Percentiles rank a stretch among this genome's conserved stretches.
Evolutionary conservation across 2,113 vertebrate species (phyloP).

Genomic region (Oxyura jamaicensis): DNA sequence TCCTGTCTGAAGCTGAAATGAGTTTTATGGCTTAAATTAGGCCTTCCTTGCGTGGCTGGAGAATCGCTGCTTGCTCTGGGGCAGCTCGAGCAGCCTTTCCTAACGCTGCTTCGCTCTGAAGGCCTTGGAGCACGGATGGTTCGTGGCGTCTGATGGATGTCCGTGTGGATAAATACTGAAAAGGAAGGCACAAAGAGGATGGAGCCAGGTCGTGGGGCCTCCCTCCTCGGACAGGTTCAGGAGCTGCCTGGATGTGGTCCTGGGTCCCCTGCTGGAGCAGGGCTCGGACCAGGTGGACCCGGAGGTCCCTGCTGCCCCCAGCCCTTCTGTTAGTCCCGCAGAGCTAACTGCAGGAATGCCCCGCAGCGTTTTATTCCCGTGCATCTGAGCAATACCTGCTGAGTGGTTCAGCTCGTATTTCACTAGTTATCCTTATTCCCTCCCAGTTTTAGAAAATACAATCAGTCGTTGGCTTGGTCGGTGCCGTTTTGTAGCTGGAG

Average conservation of each 20-base stretch:
- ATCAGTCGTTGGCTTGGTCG: neutral
- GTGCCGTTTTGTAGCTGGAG: neutral
- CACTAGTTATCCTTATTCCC: neutral
- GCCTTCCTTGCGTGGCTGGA: neutral
- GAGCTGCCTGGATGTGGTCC: too few species aligned
- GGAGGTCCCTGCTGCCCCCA: too few species aligned
- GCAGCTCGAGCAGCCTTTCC: neutral
- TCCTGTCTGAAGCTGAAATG: neutral
- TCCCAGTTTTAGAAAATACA: neutral
- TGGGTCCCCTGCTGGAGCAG: too few species aligned
- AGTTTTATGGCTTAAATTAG: neutral
- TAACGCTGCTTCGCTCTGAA: accelerated
- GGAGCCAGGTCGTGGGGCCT: too few species aligned
- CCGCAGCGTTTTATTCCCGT: neutral
- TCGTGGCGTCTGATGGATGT: neutral
- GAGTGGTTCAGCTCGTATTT: neutral
- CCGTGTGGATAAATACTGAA: too few species aligned
- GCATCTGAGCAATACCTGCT: neutral
- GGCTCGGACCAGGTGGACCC: too few species aligned
- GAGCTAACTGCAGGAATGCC: neutral
- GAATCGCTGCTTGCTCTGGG: neutral
- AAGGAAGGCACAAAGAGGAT: too few species aligned
- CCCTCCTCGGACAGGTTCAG: too few species aligned
- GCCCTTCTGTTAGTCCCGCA: too few species aligned
- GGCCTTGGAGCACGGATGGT: neutral